phyloP scores from a whole-genome alignment of 2,888 invertebrate species.

The Oligia latruncula region DNA sequence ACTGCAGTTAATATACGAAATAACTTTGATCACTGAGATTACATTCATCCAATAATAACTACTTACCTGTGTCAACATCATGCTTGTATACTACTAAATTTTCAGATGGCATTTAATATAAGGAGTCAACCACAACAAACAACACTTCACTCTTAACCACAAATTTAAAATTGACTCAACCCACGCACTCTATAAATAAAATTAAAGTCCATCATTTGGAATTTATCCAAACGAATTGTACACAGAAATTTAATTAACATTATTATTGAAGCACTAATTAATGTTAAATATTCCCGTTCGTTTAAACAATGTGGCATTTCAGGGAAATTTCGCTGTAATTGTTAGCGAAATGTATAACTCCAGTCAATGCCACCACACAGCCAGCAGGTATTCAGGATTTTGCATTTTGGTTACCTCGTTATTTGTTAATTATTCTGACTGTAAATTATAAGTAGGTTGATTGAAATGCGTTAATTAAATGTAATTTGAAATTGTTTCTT shows the following conservation, averaged over 20 bases:
- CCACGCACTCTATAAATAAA: not conserved
- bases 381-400: slow-evolving; percentile 20
- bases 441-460: not conserved
- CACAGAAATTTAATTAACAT: slow-evolving; percentile 29
- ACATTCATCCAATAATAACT: not conserved
- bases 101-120: not conserved
- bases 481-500: not conserved
- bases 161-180: not conserved
- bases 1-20: not conserved
- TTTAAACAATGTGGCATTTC: slow-evolving; percentile 32
- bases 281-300: slow-evolving; percentile 15
- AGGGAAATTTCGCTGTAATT: slow-evolving; percentile 1
- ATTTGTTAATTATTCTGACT: slow-evolving; percentile 14
- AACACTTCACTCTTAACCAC: not conserved
- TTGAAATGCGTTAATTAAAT: not conserved
- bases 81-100: not conserved
- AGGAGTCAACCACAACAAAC: not conserved
- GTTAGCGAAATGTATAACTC: not conserved
- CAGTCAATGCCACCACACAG: not conserved
- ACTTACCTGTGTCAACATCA: not conserved
- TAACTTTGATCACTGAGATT: not conserved
- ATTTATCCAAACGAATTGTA: slow-evolving; percentile 7
- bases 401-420: slow-evolving; percentile 8
- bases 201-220: slow-evolving; percentile 7
- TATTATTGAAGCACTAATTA: slow-evolving; percentile 36